These are phyloP conservation scores for Dreissena polymorpha DNA, from an alignment of 1,140 invertebrate genomes.

Conservation along the genomic window DNA sequence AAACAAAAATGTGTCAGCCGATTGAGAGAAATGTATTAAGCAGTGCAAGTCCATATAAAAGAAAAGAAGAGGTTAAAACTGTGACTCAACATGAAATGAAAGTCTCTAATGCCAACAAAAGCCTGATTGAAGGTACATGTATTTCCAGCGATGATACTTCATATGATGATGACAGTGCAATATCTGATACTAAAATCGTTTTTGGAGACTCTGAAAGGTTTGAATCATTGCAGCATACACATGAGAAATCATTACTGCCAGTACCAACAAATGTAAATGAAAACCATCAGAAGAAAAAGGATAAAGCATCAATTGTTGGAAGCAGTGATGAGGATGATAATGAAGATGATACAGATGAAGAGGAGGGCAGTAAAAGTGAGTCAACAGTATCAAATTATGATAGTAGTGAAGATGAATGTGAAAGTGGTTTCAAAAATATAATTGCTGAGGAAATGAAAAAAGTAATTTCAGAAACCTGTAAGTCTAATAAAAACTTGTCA, in stretches of 20 bases:
- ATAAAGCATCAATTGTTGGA: background rate
- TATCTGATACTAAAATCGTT: too few species aligned
- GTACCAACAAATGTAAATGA: background rate
- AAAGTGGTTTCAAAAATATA: conserved; percentile 33
- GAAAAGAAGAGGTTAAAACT: too few species aligned
- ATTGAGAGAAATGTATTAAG: too few species aligned
- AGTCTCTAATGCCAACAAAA: too few species aligned
- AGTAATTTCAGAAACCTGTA: background rate
- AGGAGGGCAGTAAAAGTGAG: conserved; percentile 12
- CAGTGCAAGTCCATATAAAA: too few species aligned
- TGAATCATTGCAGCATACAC: too few species aligned
- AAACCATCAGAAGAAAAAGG: background rate
- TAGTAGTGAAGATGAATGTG: background rate
- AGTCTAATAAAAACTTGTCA: background rate
- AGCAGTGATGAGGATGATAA: conserved; percentile 44
- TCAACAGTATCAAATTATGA: background rate
- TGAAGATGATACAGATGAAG: conserved; percentile 46
- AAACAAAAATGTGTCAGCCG: too few species aligned
- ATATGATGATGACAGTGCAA: conserved; percentile 7
- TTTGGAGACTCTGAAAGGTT: too few species aligned
- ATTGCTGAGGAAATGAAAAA: conserved; percentile 21
- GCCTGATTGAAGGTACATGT: background rate
- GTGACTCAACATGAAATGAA: too few species aligned
- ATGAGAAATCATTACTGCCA: background rate
- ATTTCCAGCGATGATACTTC: background rate